Evolutionary conservation across 2,113 vertebrate species (phyloP), one percentile per base, ranked within the genome.

Genomic region (Henicopernis longicauda): DNA sequence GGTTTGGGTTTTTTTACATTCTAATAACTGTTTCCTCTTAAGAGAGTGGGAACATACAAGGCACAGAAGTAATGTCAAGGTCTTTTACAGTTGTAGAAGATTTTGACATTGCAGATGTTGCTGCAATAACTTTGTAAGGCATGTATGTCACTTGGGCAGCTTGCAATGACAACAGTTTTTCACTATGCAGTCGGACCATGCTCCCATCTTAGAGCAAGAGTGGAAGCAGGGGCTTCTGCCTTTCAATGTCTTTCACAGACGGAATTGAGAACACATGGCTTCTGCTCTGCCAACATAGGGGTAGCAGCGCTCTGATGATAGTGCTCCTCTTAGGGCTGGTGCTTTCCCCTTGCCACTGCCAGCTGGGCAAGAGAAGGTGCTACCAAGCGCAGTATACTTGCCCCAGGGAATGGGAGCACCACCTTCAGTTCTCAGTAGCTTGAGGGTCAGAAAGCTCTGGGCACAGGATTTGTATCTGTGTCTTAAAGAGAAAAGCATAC

Each of bases 131-230:
- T 40, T 50, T 19, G 21, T 18, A 31, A 26, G 15, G 22, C 3
- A 10, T 32, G 11, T 79, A 6, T 3, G 26, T 52, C 50, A 36
- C 55, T 54, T 42, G 45, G 19, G 62, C 57, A 59, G 42, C 44
- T 79, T 62, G 40, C 44, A n/a, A 29, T 19, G 49, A 65, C 49
- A 42, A 12, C 34, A 54, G 14, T 49, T 89, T 70, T 70, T 36
- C 29, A 7, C 38, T 26, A 0, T 14, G 31, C 32, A 26, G n/a
- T 55, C 3, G 2, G 36, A 65, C 13, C 9, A 5, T 32, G 44
- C 7, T 7, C 73, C 20, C 25, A 3, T 26, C 32, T 61, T n/a
- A 44, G 16, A 77, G 44, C 40, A 63, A 22, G 19, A 45, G 29
- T 26, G 22, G 52, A 59, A 71, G 50, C 44, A 65, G 52, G 40